Evolutionary conservation across 1,140 invertebrate species (phyloP), one percentile per base, ranked within the genome.

Genomic region (Psix sp.): DNA sequence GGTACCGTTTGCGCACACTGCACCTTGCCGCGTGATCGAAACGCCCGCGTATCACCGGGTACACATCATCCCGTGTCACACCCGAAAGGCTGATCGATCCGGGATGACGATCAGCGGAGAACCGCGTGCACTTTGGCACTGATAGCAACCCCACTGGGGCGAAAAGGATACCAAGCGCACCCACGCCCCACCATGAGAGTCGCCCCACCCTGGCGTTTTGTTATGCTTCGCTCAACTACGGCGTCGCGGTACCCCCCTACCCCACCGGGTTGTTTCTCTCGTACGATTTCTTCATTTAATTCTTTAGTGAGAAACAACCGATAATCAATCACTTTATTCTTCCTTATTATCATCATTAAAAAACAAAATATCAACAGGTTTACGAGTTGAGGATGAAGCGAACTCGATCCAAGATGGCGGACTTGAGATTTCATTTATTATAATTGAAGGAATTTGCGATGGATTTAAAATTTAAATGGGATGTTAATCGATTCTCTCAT

Each of bases 81-180:
- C 65, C 56, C 56, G 39, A 60, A 52, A 35, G 11, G 24, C 10
- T 10, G 13, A 3, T 14, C 16, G 14, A 18, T 0, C 3, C 26
- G 14, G 15, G 1, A 21, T 7, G 48, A 13, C 21, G 35, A 2
- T 51, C 40, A 57, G 36, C 57, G 51, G 24, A 16, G 66, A 67
- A 72, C 70, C 80, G 80, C 78, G 68, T 81, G 78, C 78, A 80
- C 76, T 78, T 76, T 68, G 77, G 70, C 68, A 79, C 74, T 70
- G 72, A 65, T 52, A 18, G 48, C 66, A 2, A 45, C 49, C 43
- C 66, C 65, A 60, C 13, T 52, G 65, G 54, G 46, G 65, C 65
- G 21, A 49, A 49, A 24, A 46, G 10, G 35, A 52, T 46, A 35
- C 13, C 17, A n/a, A n/a, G n/a, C n/a, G n/a, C 17, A 18, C 15